Conservation (phyloP, 2,797 vertebrate species). For the Brachyalestes nurse region DNA sequence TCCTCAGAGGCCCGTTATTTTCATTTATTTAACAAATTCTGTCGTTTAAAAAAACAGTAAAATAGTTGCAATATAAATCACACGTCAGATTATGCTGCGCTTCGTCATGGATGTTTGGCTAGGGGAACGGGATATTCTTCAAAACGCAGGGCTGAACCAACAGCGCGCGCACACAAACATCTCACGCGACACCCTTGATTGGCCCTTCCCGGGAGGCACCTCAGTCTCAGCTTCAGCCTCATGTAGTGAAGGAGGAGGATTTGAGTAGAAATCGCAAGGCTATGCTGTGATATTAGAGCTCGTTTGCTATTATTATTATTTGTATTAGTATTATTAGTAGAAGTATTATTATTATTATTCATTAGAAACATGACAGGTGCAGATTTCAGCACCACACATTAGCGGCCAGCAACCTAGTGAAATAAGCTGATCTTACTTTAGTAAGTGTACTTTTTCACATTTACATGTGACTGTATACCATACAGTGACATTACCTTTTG, state of each 20-base stretch:
- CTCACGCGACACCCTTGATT: constrained; percentile 49
- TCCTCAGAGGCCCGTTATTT: not conserved
- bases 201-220: constrained; percentile 34
- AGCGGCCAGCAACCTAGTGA: constrained; percentile 54
- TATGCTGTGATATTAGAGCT: no score
- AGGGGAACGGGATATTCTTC: constrained; percentile 62
- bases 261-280: not conserved
- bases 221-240: not conserved
- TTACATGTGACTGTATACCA: no score
- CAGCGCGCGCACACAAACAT: not conserved
- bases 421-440: not conserved
- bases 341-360: not conserved
- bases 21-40: not conserved
- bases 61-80: constrained; percentile 60
- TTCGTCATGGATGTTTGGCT: constrained; percentile 44
- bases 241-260: not conserved
- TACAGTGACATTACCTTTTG: no score
- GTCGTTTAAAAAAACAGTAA: not conserved
- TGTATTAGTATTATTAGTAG: no score
- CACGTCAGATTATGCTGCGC: constrained; percentile 59
- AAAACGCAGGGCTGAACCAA: constrained; percentile 38
- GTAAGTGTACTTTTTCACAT: no score
- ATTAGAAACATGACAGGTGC: not conserved
- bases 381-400: constrained; percentile 57
- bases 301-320: not conserved